phyloP scores from a whole-genome alignment of 2,888 invertebrate genomes.

The Drosophila imparisetae region DNA sequence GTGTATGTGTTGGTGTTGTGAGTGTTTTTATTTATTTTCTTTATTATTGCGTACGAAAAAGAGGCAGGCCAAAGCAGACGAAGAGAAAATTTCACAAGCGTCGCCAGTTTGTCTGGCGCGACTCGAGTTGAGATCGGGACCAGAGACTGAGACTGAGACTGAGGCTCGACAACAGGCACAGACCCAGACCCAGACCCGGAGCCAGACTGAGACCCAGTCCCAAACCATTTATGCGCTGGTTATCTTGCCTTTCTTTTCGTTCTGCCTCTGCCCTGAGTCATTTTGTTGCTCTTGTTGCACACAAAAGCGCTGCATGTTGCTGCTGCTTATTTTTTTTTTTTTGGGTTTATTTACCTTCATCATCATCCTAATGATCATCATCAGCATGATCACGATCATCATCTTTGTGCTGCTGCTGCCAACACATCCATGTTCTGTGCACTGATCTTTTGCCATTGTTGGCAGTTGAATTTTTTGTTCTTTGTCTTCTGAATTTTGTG shows the following conservation, averaged over 20 bases:
- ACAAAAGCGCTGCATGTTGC: slow-evolving; percentile 65
- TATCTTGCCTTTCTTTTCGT: slow-evolving; percentile 65
- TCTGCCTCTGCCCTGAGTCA: slow-evolving; percentile 56
- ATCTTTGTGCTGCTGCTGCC: slow-evolving; percentile 27
- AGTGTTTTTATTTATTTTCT: slow-evolving; percentile 69
- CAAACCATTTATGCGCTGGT: slow-evolving; percentile 69
- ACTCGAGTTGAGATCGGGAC: slow-evolving; percentile 36
- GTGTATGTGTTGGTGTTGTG: slow-evolving; percentile 34
- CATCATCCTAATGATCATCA: slow-evolving; percentile 30
- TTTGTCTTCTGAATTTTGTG: slow-evolving; percentile 22
- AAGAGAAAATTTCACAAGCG: slow-evolving; percentile 81
- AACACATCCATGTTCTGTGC: slow-evolving; percentile 50
- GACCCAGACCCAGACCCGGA: slow-evolving; percentile 25
- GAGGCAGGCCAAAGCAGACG: slow-evolving; percentile 57
- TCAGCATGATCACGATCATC: slow-evolving; percentile 27
- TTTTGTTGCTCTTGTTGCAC: slow-evolving; percentile 36
- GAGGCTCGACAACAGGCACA: slow-evolving; percentile 6
- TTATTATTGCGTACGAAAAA: slow-evolving; percentile 73
- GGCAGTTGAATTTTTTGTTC: slow-evolving; percentile 17
- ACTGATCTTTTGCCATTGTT: slow-evolving; percentile 65
- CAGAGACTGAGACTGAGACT: slow-evolving; percentile 10
- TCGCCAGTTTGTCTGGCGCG: slow-evolving; percentile 83
- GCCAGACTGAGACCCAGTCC: slow-evolving; percentile 11
- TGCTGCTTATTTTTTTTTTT: slow-evolving; percentile 30
- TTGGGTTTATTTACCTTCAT: slow-evolving; percentile 67